phyloP scores from a whole-genome alignment of 2,797 vertebrate species.

The Oreortyx pictus region DNA sequence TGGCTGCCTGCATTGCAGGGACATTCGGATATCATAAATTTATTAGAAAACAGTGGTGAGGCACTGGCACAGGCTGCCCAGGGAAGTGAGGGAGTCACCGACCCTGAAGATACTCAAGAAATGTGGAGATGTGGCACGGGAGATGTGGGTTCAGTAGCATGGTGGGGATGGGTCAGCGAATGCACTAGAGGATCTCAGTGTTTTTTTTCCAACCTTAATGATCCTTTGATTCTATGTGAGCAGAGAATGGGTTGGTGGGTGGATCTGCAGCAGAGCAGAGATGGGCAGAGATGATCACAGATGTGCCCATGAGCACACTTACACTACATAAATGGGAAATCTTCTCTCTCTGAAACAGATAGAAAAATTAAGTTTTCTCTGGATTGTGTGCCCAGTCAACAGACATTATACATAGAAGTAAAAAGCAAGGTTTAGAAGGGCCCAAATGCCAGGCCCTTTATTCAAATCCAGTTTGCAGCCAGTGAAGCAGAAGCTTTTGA shows the following conservation, averaged over 20 bases:
- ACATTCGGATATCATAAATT: no score
- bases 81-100: no score
- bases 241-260: no score
- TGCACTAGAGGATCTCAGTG: no score
- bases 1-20: not conserved
- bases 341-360: not conserved
- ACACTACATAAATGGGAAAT: not conserved
- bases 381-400: not conserved
- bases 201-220: no score
- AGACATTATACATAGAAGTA: not conserved
- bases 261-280: not conserved
- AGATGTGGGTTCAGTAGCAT: no score
- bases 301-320: fast-evolving
- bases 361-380: not conserved
- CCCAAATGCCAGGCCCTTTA: not conserved
- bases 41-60: no score
- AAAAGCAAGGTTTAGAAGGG: not conserved
- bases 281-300: not conserved
- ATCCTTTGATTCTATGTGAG: no score
- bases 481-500: not conserved
- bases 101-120: no score
- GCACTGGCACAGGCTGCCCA: no score
- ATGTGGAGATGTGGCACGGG: no score
- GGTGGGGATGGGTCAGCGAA: no score
- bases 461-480: not conserved